Evolutionary conservation across 2,888 invertebrate species (phyloP), one percentile per base, ranked within the genome.

Genomic region (Andrena bicolor): DNA sequence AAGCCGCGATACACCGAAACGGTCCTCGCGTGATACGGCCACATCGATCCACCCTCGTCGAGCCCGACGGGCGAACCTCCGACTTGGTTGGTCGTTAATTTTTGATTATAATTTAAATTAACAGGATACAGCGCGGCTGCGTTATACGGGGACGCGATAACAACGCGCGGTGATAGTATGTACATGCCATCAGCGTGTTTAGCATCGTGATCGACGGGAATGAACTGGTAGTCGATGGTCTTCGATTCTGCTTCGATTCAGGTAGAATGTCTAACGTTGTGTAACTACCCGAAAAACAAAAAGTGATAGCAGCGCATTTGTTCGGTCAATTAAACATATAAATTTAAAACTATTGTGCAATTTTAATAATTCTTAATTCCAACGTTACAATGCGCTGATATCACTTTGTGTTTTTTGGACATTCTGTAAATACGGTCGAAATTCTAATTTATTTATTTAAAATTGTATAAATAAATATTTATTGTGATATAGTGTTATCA

Each of bases 11-110:
- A 74, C 61, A 51, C 58, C 58, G 53, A 75, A 83, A 76, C 76
- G 77, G 58, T 61, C 63, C 48, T 87, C 66, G 87, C 85, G 83
- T 85, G 87, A 87, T 70, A 35, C 26, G 20, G n/a, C 6, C 64
- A 16, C 83, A 82, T 82, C 78, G 78, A 82, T 82, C 63, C 61
- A 63, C 16, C 6, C 13, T 4, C 48, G 32, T 51, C 71, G 56
- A 76, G n/a, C 35, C 60, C 20, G 48, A 60, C 63, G 10, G 56
- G 10, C 56, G 13, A 61, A 66, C 49, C 69, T 69, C 63, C 61
- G 35, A 56, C 53, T 66, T 61, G 56, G 63, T 26, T 28, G 69
- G 51, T 60, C 61, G 53, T 76, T 82, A 56, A 69, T 80, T 86
- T 84, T 80, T 72, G 8, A 61, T 81, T 81, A 64, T 51, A 65